These are phyloP conservation scores for Garrulus glandarius DNA, from an alignment of 2,797 vertebrate genomes.

Conservation along the genomic window DNA sequence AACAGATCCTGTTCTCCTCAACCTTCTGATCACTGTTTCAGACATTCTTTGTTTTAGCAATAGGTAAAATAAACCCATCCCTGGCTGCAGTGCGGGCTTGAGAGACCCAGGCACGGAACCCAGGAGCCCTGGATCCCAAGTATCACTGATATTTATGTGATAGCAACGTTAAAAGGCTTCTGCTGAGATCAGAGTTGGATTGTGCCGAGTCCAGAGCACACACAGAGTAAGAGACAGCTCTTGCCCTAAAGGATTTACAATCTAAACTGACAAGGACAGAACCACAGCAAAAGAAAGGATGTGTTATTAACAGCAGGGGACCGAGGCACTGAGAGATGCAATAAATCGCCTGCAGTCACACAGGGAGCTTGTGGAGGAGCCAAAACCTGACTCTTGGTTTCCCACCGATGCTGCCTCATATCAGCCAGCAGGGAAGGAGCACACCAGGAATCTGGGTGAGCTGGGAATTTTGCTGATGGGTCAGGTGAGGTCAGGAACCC, in stretches of 20 bases:
- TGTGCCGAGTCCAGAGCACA: background rate
- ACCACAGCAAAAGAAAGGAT: constrained; percentile 24
- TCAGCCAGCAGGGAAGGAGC: background rate
- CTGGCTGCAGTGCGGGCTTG: background rate
- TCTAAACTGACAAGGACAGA: constrained; percentile 51
- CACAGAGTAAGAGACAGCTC: background rate
- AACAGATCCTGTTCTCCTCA: background rate
- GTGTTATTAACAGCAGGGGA: constrained; percentile 50
- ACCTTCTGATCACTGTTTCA: background rate
- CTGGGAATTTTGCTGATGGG: background rate
- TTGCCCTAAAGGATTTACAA: constrained; percentile 37
- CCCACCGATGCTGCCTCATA: accelerated
- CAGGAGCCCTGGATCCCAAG: background rate
- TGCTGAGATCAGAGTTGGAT: constrained; percentile 28
- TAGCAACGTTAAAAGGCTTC: constrained; percentile 1
- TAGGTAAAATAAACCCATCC: background rate
- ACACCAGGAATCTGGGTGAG: accelerated
- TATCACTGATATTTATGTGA: background rate
- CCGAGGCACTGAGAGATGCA: background rate
- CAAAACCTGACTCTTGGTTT: background rate
- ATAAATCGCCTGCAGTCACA: constrained; percentile 11
- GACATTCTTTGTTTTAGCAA: background rate
- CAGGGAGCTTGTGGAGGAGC: background rate
- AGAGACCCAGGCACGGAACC: background rate
- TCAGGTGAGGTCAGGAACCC: background rate